These are phyloP conservation scores for Caenorhabditis virilis DNA, from an alignment of 2,888 invertebrate genomes.

Conservation along the genomic window DNA sequence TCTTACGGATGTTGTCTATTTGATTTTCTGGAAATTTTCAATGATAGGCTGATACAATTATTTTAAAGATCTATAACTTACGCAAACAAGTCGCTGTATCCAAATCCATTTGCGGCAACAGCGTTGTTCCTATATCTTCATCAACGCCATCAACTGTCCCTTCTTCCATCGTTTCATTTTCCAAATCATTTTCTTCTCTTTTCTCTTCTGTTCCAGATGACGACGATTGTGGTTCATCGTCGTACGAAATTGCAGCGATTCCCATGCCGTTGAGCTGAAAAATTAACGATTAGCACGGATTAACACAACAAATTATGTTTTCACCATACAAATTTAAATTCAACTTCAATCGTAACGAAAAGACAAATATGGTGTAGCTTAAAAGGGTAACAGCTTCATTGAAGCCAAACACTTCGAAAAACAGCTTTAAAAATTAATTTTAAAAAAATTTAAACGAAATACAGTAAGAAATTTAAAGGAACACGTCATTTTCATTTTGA, in stretches of 20 bases:
- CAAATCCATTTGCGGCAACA: constrained; percentile 1
- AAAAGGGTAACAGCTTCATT: no score
- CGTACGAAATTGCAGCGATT: constrained; percentile 27
- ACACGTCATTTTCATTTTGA: no score
- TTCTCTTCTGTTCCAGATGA: constrained; percentile 24
- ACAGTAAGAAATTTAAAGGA: background rate
- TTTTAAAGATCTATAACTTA: constrained; percentile 16
- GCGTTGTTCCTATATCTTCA: background rate
- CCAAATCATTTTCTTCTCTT: constrained; percentile 11
- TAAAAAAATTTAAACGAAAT: background rate
- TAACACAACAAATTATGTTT: no score
- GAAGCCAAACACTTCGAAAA: background rate
- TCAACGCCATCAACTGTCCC: background rate
- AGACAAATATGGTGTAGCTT: background rate
- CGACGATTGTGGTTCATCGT: constrained; percentile 28
- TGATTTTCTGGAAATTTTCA: constrained; percentile 31
- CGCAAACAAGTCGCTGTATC: constrained; percentile 16
- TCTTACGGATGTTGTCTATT: constrained; percentile 16
- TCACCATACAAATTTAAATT: no score
- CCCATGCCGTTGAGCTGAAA: constrained; percentile 38
- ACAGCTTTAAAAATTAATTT: background rate
- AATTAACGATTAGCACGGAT: no score
- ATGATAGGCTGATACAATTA: no score
- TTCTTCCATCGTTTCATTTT: constrained; percentile 8
- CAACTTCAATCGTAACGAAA: no score